Base-by-base conservation (phyloP, 2,113 vertebrate genomes). In the Alethe castanea region DNA sequence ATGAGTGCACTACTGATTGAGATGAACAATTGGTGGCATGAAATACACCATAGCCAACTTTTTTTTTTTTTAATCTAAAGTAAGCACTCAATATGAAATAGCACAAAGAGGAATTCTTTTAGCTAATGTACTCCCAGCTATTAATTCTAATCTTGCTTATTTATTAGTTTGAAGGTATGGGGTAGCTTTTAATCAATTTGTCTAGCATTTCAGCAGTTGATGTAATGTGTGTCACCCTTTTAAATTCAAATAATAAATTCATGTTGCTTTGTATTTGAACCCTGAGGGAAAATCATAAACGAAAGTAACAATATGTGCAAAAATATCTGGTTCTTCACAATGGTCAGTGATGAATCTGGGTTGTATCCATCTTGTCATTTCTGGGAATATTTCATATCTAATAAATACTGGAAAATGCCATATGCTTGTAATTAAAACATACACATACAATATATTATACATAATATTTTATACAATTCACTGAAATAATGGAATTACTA, bases 101-200 rank as follows among this genome's bases (percentile, higher is more conserved):
- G 18, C 57, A 47, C 44, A 54, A 88, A 36, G 36, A 53, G 52
- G 8, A 86, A 71, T 62, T 87, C 1, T 87, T 60, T 80, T 61
- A 82, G 38, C 35, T 87, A 47, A 50, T 60, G 6, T 73, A 28
- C 80, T 90, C 91, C n/a, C 33, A 92, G 23, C 31, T 79, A 33
- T 82, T 95, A 53, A 87, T 94, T 89, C 50, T 88, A 50, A 82
- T 94, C 61, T 85, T 92, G 22, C 6, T 90, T 92, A 81, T 91
- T 89, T 91, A 81, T 89, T 87, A 62, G 48, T 69, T 72, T 89
- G 35, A 72, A 91, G 31, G 69, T 54, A 59, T 56, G 36, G 81
- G 57, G 69, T 71, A 85, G 53, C 36, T 92, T 89, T 81, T 71
- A 87, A 67, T 74, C 40, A 38, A 61, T 69, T 81, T 93, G 29